phyloP scores from a whole-genome alignment of 2,888 invertebrate genomes.

The Clostera curtula region DNA sequence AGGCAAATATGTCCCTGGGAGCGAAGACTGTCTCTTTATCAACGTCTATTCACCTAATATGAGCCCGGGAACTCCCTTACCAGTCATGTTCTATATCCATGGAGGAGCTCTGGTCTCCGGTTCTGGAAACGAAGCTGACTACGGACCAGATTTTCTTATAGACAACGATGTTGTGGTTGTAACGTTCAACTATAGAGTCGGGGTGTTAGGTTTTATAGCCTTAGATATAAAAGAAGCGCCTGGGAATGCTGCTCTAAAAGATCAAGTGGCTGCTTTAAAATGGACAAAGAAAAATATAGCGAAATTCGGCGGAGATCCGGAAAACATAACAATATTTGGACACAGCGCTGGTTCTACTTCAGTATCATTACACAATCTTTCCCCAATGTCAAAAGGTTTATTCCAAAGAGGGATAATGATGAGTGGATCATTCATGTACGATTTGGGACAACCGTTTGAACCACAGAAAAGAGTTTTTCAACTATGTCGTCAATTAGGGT shows the following conservation, averaged over 20 bases:
- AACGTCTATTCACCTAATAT: constrained; percentile 39
- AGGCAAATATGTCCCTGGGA: constrained; percentile 18
- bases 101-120: constrained; percentile 34
- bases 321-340: constrained; percentile 34
- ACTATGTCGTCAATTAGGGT: constrained; percentile 8
- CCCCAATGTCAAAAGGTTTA: constrained; percentile 6
- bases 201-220: constrained; percentile 70
- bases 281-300: constrained; percentile 38
- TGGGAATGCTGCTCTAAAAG: constrained; percentile 75
- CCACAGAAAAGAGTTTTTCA: constrained; percentile 4
- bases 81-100: constrained; percentile 43
- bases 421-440: constrained; percentile 22
- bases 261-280: constrained; percentile 35
- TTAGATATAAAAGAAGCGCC: constrained; percentile 66
- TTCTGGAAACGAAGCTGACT: constrained; percentile 48
- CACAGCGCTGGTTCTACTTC: constrained; percentile 12
- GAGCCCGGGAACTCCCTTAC: constrained; percentile 13
- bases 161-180: constrained; percentile 67
- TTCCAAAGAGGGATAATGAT: constrained; percentile 4
- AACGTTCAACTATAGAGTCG: constrained; percentile 70
- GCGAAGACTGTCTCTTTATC: constrained; percentile 40
- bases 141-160: constrained; percentile 71
- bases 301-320: constrained; percentile 36
- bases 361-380: constrained; percentile 5
- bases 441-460: constrained; percentile 6